Evolutionary conservation across 2,888 invertebrate genomes (phyloP).

Genomic region (Sphecodes monilicornis): DNA sequence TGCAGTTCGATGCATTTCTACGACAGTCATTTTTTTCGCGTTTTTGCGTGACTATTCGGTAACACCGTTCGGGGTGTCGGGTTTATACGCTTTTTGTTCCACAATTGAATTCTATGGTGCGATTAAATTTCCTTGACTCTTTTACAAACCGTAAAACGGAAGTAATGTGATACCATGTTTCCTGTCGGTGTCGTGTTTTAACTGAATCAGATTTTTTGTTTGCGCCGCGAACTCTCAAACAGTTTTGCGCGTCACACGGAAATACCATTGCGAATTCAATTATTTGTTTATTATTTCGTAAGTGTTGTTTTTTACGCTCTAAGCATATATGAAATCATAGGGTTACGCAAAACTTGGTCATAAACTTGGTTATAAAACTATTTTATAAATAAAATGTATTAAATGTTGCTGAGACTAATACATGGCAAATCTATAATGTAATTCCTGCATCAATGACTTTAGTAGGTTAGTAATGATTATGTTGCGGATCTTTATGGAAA

Average conservation of each 20-base stretch:
- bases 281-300: not conserved
- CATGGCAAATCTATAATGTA: too few species aligned
- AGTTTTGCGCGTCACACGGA: not conserved
- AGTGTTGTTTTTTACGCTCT: not conserved
- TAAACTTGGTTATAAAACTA: not conserved
- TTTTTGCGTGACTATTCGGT: not conserved
- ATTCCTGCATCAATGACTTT: too few species aligned
- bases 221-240: not conserved
- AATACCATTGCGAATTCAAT: not conserved
- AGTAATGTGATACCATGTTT: not conserved
- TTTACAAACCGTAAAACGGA: not conserved
- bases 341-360: not conserved
- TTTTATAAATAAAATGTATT: too few species aligned
- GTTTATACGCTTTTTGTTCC: not conserved
- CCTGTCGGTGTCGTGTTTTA: not conserved
- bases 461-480: too few species aligned
- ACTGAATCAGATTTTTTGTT: not conserved
- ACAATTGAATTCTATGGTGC: not conserved
- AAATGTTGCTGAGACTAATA: too few species aligned
- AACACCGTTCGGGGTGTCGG: not conserved
- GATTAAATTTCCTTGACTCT: constrained; percentile 5
- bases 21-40: not conserved
- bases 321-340: not conserved
- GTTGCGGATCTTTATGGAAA: too few species aligned
- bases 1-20: not conserved